Conservation (phyloP, 2,113 vertebrate species). For the Charadrius vociferus region DNA sequence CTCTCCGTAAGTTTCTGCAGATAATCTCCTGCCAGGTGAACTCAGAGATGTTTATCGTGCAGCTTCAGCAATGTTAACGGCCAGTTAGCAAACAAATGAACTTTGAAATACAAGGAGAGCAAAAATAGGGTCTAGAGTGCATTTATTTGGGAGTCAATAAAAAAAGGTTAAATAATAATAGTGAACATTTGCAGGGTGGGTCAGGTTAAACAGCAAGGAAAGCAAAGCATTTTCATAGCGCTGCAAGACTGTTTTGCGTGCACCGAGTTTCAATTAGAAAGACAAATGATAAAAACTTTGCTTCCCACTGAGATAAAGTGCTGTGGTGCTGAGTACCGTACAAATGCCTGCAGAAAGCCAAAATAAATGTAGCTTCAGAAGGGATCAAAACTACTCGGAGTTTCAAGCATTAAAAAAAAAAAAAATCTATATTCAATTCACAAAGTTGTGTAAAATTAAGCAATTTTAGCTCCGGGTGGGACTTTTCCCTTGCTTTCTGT, state of each 20-base stretch:
- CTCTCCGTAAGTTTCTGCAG: background rate
- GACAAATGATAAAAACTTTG: slow-evolving; percentile 14
- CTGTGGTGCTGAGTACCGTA: background rate
- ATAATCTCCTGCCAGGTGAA: background rate
- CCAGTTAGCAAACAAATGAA: slow-evolving; percentile 1
- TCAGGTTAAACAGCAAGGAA: background rate
- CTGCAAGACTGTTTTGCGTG: background rate
- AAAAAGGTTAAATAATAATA: background rate
- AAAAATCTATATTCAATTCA: background rate
- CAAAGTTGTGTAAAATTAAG: background rate
- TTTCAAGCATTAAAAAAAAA: background rate
- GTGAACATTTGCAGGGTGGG: background rate
- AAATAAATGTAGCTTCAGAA: background rate
- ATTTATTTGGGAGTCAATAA: background rate
- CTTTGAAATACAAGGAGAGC: background rate
- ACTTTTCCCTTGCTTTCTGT: background rate
- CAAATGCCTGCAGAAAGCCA: background rate
- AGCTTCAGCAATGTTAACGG: background rate
- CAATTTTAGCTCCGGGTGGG: background rate
- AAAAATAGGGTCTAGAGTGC: background rate
- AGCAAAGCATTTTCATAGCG: background rate
- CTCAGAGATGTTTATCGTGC: background rate
- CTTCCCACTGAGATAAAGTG: background rate
- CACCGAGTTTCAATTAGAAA: background rate
- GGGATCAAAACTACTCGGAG: background rate